phyloP scores from a whole-genome alignment of 2,888 invertebrate species.

The Ceraclea dissimilis region DNA sequence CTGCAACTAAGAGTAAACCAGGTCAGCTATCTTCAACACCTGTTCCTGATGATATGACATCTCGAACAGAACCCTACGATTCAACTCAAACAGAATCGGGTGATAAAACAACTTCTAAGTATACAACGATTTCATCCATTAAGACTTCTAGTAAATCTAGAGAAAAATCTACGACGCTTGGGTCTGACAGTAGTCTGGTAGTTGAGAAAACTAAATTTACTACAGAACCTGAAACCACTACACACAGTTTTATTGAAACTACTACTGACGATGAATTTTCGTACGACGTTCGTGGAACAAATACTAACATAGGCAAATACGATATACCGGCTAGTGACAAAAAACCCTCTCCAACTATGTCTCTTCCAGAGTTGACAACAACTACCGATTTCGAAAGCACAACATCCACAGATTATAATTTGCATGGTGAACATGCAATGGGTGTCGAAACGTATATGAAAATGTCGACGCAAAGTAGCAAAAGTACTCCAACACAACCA shows the following conservation, averaged over 20 bases:
- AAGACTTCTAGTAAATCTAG: too few relatives aligned
- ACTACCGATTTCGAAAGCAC: background rate
- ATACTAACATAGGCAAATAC: constrained; percentile 15
- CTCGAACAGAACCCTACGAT: too few relatives aligned
- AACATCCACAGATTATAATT: constrained; percentile 7
- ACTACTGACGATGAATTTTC: constrained; percentile 20
- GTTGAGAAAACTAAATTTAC: too few relatives aligned
- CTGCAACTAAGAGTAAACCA: too few relatives aligned
- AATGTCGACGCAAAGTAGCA: too few relatives aligned
- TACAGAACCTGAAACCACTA: background rate
- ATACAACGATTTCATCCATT: too few relatives aligned
- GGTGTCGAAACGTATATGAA: constrained; percentile 8
- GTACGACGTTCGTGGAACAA: constrained; percentile 15
- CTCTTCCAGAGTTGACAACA: constrained; percentile 1
- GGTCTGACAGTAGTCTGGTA: background rate
- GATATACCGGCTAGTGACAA: constrained; percentile 12
- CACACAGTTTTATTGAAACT: background rate
- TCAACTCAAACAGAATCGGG: too few relatives aligned
- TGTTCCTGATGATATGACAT: too few relatives aligned
- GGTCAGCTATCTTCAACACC: too few relatives aligned
- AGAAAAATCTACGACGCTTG: too few relatives aligned
- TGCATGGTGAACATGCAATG: constrained; percentile 13
- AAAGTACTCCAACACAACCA: too few relatives aligned
- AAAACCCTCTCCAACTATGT: constrained; percentile 7
- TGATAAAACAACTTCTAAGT: too few relatives aligned